Conservation (phyloP, 2,797 vertebrate species). For the Rhabdomys pumilio region DNA sequence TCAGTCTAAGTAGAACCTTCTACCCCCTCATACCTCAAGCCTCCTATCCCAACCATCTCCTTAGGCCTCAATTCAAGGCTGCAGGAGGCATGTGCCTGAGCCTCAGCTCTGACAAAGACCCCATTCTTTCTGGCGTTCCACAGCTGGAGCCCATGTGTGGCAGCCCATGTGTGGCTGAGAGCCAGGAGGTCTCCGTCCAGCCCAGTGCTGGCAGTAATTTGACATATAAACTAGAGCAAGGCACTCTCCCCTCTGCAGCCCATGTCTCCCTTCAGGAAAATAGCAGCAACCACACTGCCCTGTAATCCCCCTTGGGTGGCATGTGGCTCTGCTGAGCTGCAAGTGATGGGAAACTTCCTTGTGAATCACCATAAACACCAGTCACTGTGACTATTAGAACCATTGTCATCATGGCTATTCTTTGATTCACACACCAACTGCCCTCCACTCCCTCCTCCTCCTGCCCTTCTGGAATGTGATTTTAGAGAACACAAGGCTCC, state of each 20-base stretch:
- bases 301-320: neutral
- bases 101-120: neutral
- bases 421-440: neutral
- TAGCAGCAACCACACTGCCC: neutral
- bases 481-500: neutral
- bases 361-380: neutral
- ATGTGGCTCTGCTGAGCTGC: neutral
- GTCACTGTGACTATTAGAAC: neutral
- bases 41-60: neutral
- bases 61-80: neutral
- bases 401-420: accelerated
- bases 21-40: neutral
- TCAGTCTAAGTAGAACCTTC: neutral
- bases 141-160: neutral
- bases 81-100: neutral
- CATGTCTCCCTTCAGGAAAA: neutral
- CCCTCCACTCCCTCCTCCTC: neutral
- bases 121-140: neutral
- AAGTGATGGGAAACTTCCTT: neutral
- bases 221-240: neutral
- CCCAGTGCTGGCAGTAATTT: neutral
- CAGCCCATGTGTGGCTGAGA: neutral
- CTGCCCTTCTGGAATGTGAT: neutral
- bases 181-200: neutral
- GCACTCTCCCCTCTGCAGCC: neutral